phyloP scores from a whole-genome alignment of 2,113 vertebrate species.

The Hippolais icterina region DNA sequence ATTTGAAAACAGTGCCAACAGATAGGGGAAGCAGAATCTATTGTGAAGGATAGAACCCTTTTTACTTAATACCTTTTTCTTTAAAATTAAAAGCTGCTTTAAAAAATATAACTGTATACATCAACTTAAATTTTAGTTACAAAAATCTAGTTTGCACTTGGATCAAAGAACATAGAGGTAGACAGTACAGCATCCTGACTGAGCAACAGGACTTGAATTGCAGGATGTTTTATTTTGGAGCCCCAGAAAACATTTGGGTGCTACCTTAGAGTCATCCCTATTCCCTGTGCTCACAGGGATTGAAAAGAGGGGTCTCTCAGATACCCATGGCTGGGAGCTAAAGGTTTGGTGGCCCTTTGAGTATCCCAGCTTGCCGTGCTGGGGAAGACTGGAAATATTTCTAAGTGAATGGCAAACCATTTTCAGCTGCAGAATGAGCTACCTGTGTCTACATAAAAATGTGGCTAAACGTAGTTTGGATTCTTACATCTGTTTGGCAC shows the following conservation, averaged over 20 bases:
- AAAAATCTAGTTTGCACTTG: not conserved
- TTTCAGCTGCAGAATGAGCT: not conserved
- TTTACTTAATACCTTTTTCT: not conserved
- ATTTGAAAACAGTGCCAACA: not conserved
- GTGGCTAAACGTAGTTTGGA: not conserved
- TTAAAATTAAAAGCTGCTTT: not conserved
- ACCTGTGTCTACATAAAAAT: not conserved
- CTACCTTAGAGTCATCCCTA: not conserved
- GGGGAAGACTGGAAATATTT: not conserved
- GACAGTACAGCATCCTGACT: not conserved
- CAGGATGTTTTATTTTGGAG: not conserved
- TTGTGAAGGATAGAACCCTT: not conserved
- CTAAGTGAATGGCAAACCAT: not conserved
- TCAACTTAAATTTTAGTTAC: not conserved
- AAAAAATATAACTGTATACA: not conserved
- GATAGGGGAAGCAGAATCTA: not conserved
- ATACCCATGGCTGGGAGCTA: not conserved
- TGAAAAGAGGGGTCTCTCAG: not conserved
- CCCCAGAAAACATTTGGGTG: not conserved
- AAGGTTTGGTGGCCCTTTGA: not conserved
- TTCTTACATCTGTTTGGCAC: not conserved
- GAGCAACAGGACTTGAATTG: not conserved
- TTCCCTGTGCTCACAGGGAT: not conserved
- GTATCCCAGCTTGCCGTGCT: not conserved
- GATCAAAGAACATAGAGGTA: not conserved